A percentile compares a stretch with the other conserved stretches of the same genome.
Conservation (phyloP, 1,140 invertebrate species). For the Heliconius melpomene region DNA sequence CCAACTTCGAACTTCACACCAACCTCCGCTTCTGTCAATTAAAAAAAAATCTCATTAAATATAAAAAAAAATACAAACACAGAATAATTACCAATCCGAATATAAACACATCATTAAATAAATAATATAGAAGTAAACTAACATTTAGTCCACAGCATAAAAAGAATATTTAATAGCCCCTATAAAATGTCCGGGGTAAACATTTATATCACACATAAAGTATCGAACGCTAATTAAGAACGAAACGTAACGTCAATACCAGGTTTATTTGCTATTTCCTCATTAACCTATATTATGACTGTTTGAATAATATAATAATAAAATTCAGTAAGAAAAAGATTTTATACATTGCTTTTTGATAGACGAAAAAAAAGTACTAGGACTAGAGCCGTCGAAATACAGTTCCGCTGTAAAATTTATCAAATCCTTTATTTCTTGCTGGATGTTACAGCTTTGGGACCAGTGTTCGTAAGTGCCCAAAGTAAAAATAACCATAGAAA, state of each 20-base stretch:
- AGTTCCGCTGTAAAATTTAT: neutral
- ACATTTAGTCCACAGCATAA: neutral
- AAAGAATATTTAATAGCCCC: conserved; percentile 2
- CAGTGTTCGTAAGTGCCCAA: too few relatives aligned
- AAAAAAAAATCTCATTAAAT: neutral
- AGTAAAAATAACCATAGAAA: too few relatives aligned
- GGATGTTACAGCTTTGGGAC: too few relatives aligned
- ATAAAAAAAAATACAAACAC: neutral
- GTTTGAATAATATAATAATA: neutral
- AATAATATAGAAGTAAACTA: neutral
- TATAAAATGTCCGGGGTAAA: conserved; percentile 8
- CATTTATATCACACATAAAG: conserved; percentile 14
- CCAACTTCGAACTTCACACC: too few relatives aligned
- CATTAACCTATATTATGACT: conserved; percentile 7
- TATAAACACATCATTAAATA: conserved; percentile 3
- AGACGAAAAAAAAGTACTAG: neutral
- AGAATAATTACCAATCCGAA: neutral
- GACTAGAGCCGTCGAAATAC: neutral
- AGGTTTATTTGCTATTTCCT: conserved; percentile 14
- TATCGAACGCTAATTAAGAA: conserved; percentile 8
- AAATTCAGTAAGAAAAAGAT: neutral
- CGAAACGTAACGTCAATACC: neutral
- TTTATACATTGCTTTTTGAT: neutral
- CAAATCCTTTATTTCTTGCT: neutral
- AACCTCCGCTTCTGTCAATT: too few relatives aligned